phyloP scores from a whole-genome alignment of 2,797 vertebrate genomes.

The Pangasius macronema region DNA sequence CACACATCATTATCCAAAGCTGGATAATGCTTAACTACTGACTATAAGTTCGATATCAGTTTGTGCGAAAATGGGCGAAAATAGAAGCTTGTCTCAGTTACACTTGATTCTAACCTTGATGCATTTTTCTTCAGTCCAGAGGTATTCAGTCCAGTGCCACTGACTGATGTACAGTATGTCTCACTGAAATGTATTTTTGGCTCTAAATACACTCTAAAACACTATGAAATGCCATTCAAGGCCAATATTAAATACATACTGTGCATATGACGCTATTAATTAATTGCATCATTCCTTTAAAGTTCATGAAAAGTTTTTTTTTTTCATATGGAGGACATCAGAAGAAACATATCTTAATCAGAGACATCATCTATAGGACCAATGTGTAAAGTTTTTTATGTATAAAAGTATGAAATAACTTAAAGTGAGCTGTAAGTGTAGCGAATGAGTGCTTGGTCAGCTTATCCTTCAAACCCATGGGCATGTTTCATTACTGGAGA shows the following conservation, averaged over 20 bases:
- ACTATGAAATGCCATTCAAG: background rate
- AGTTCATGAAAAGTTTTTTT: background rate
- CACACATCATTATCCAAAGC: background rate
- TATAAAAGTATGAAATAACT: background rate
- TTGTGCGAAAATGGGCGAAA: background rate
- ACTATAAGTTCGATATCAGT: background rate
- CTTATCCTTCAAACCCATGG: background rate
- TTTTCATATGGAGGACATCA: background rate
- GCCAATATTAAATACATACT: background rate
- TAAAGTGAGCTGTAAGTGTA: background rate
- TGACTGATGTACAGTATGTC: background rate
- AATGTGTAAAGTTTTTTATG: no score
- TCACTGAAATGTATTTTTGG: background rate
- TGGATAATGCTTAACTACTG: background rate
- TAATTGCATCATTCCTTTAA: background rate
- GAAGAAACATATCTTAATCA: background rate
- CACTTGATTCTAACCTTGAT: background rate
- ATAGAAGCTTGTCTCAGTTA: background rate
- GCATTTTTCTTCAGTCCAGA: background rate
- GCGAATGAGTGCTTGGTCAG: background rate
- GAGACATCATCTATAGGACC: background rate
- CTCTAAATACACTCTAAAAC: background rate
- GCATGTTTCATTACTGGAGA: background rate
- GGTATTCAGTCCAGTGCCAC: background rate
- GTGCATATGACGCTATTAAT: background rate